These are phyloP conservation scores for Oreochromis niloticus DNA, from an alignment of 2,113 vertebrate genomes.

Conservation along the genomic window DNA sequence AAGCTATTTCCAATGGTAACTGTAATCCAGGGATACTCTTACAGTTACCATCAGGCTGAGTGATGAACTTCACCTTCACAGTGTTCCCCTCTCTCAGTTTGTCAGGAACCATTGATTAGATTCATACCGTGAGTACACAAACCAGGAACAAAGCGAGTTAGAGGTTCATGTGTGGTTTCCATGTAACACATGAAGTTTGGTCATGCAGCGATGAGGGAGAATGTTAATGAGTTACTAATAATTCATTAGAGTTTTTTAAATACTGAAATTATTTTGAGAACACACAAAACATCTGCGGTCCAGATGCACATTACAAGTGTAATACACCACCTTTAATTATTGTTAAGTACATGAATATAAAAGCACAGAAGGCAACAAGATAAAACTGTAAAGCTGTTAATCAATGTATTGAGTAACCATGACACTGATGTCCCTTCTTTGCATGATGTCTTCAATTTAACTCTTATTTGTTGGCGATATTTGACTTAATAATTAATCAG, in stretches of 20 bases:
- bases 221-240: background rate
- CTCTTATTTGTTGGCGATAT: background rate
- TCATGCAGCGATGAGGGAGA: background rate
- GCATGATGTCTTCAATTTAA: background rate
- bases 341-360: background rate
- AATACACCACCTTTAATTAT: background rate
- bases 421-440: background rate
- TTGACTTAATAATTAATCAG: background rate
- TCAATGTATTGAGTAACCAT: background rate
- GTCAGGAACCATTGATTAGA: slow-evolving; percentile 18
- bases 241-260: background rate
- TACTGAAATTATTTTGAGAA: background rate
- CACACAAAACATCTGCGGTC: background rate
- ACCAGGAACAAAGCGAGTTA: background rate
- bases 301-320: background rate
- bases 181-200: background rate
- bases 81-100: background rate
- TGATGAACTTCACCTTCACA: background rate
- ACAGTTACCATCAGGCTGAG: background rate
- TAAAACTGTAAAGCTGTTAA: background rate
- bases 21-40: slow-evolving; percentile 10
- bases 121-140: background rate
- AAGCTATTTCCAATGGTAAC: slow-evolving; percentile 31
- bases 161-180: background rate
- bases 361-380: background rate